These are phyloP conservation scores for Monopis laevigella DNA, from an alignment of 2,888 invertebrate genomes.

Conservation along the genomic window DNA sequence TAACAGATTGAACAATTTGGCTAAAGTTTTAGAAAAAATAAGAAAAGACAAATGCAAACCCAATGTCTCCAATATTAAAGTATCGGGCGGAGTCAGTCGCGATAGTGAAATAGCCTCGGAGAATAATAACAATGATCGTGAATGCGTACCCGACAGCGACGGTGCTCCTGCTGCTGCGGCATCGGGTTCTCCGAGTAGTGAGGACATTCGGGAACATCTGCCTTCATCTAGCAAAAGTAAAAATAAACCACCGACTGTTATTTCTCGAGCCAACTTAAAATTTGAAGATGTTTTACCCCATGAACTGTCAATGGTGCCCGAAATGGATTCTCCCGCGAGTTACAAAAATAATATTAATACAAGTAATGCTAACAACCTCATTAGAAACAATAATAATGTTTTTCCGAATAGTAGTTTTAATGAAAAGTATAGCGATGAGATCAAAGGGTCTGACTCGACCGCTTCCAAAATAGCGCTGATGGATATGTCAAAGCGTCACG, in stretches of 20 bases:
- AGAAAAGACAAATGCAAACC: constrained; percentile 56
- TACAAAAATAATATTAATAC: constrained; percentile 41
- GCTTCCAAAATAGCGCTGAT: constrained; percentile 52
- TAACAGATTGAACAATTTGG: constrained; percentile 50
- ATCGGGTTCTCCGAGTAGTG: too few relatives aligned
- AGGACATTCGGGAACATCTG: too few relatives aligned
- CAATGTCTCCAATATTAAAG: too few relatives aligned
- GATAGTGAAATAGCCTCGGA: too few relatives aligned
- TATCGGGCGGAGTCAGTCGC: too few relatives aligned
- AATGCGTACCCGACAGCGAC: too few relatives aligned
- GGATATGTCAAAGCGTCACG: constrained; percentile 53
- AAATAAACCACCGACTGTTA: constrained; percentile 50
- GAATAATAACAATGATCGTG: too few relatives aligned
- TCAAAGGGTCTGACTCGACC: too few relatives aligned
- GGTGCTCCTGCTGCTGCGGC: too few relatives aligned
- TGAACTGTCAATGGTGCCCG: constrained; percentile 74
- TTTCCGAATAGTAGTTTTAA: background rate
- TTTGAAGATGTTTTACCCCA: constrained; percentile 52
- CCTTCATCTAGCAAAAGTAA: constrained; percentile 30
- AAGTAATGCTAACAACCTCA: background rate
- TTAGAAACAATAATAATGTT: background rate
- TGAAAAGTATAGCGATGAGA: constrained; percentile 24
- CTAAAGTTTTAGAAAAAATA: constrained; percentile 56
- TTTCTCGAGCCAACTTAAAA: constrained; percentile 44
- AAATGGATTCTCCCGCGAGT: constrained; percentile 74